Percentiles rank a stretch among this genome's conserved stretches.
Evolutionary conservation across 64 coral and sea anemone genomes (phyloP).

Genomic region (Stylophora pistillata): DNA sequence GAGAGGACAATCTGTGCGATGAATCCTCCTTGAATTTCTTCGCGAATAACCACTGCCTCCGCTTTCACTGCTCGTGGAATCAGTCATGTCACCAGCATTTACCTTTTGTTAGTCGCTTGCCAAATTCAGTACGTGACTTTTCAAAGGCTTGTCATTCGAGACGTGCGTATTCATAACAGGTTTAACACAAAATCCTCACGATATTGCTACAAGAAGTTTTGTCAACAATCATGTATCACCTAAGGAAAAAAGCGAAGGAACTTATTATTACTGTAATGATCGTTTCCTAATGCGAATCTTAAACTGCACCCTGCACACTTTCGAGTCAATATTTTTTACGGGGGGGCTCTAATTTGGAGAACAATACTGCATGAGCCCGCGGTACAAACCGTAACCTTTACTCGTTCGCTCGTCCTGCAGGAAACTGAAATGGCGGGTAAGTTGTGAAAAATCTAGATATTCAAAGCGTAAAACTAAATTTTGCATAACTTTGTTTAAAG

Average conservation of each 20-base stretch:
- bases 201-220: slow-evolving; percentile 19
- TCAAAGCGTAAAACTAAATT: background rate
- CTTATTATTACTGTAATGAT: no score
- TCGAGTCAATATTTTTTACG: background rate
- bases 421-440: background rate
- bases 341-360: background rate
- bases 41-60: background rate
- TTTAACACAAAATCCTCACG: background rate
- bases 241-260: background rate
- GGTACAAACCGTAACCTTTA: background rate
- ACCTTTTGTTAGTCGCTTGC: no score
- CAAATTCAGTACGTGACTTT: slow-evolving; percentile 19
- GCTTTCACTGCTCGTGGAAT: slow-evolving; percentile 17
- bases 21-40: background rate
- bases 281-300: background rate
- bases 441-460: background rate
- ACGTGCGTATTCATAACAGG: background rate
- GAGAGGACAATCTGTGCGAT: background rate
- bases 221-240: slow-evolving; percentile 6
- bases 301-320: background rate
- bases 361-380: background rate
- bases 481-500: no score
- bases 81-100: background rate
- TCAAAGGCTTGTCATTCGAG: background rate
- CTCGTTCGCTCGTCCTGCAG: background rate